Conservation (phyloP, 2,888 invertebrate genomes). For the Cantharis lateralis region DNA sequence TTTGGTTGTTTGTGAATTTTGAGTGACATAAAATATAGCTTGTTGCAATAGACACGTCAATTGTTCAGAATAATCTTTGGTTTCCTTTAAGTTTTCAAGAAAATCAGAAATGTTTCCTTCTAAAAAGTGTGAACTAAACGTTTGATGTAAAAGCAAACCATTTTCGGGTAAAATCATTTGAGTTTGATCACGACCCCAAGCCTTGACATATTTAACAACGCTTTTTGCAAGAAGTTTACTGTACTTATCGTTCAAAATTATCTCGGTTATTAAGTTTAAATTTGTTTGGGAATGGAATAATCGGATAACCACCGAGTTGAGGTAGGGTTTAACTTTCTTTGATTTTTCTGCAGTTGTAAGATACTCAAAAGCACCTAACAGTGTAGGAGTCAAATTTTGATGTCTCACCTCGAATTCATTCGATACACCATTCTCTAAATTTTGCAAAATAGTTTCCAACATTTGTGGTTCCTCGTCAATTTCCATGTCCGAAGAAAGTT, state of each 20-base stretch:
- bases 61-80: constrained; percentile 35
- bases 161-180: neutral
- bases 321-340: constrained; percentile 52
- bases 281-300: constrained; percentile 65
- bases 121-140: constrained; percentile 39
- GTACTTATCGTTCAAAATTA: constrained; percentile 55
- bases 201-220: constrained; percentile 56
- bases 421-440: constrained; percentile 50
- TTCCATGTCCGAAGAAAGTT: constrained; percentile 1
- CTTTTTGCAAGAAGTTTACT: constrained; percentile 54
- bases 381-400: constrained; percentile 45
- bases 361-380: constrained; percentile 53
- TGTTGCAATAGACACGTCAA: constrained; percentile 8
- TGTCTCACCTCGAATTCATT: constrained; percentile 26
- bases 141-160: neutral
- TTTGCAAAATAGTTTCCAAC: constrained; percentile 50
- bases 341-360: constrained; percentile 40
- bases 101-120: constrained; percentile 36
- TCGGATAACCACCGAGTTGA: constrained; percentile 58
- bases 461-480: constrained; percentile 8
- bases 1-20: constrained; percentile 13
- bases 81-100: constrained; percentile 20
- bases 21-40: constrained; percentile 17
- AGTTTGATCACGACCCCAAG: constrained; percentile 53
- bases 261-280: constrained; percentile 58